A percentile compares a stretch with the other conserved stretches of the same genome.
phyloP scores from a whole-genome alignment of 2,888 invertebrate species.

The Lacanobia wlatinum region DNA sequence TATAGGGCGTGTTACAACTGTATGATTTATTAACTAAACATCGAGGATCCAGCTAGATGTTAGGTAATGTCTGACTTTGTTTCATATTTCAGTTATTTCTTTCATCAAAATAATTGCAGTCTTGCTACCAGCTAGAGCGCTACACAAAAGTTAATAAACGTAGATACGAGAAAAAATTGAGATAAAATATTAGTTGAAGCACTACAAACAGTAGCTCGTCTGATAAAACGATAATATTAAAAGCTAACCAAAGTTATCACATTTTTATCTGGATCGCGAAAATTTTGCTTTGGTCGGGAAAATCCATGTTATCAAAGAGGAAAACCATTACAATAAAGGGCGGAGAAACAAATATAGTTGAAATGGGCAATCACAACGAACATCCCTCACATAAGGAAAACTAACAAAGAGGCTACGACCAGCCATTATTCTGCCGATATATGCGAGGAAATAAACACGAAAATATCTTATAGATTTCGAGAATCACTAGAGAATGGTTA shows the following conservation, averaged over 20 bases:
- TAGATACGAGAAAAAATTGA: not conserved
- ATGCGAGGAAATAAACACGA: conserved; percentile 50
- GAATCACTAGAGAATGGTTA: conserved; percentile 37
- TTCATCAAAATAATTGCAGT: not conserved
- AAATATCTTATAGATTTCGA: conserved; percentile 37
- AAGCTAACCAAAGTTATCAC: conserved; percentile 28
- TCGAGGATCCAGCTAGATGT: conserved; percentile 8
- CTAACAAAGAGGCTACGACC: conserved; percentile 56
- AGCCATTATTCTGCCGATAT: conserved; percentile 40
- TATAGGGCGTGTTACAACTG: conserved; percentile 51
- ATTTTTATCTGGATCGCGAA: conserved; percentile 38
- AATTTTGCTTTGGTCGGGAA: conserved; percentile 25
- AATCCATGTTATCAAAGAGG: conserved; percentile 50
- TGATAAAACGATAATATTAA: conserved; percentile 39
- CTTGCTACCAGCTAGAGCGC: not conserved
- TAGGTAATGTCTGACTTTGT: conserved; percentile 6
- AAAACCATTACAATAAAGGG: conserved; percentile 59
- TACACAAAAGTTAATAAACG: conserved; percentile 20
- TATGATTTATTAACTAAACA: conserved; percentile 54
- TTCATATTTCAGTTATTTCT: not conserved
- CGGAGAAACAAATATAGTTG: conserved; percentile 48
- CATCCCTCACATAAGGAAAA: conserved; percentile 64
- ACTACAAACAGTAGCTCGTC: conserved; percentile 24
- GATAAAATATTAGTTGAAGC: conserved; percentile 10
- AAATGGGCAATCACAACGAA: conserved; percentile 57